A percentile compares a stretch with the other conserved stretches of the same genome.
These are phyloP conservation scores for Lutraria lutraria DNA, from an alignment of 2,888 invertebrate genomes.

Conservation along the genomic window DNA sequence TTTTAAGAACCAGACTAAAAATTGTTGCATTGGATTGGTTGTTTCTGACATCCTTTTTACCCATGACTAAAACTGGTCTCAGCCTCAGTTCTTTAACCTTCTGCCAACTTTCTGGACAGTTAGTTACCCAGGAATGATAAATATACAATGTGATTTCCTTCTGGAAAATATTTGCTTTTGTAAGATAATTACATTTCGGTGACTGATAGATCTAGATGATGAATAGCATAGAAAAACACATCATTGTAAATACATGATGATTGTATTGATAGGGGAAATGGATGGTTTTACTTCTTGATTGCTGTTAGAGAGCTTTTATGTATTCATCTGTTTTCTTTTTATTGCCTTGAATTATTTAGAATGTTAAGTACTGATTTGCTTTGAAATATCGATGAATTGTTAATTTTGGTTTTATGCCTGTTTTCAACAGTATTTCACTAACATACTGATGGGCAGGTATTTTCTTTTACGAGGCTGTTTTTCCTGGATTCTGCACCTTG, in stretches of 20 bases:
- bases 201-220: neutral
- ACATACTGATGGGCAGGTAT: too few species aligned
- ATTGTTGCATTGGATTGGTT: too few species aligned
- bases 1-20: too few species aligned
- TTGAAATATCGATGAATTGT: too few species aligned
- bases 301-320: neutral
- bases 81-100: too few species aligned
- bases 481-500: too few species aligned
- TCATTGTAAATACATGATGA: neutral
- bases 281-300: neutral
- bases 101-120: neutral
- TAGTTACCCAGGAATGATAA: neutral
- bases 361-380: neutral
- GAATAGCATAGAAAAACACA: neutral
- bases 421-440: too few species aligned
- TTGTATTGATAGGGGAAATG: neutral
- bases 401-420: too few species aligned
- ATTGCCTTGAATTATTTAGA: constrained; percentile 6
- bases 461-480: too few species aligned
- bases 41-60: too few species aligned
- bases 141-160: neutral
- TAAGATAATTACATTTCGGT: neutral
- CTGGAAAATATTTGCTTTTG: neutral
- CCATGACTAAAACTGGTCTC: too few species aligned
- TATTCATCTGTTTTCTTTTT: neutral